Evolutionary conservation across 2,113 vertebrate genomes (phyloP).

Genomic region (Rhombomys opimus): DNA sequence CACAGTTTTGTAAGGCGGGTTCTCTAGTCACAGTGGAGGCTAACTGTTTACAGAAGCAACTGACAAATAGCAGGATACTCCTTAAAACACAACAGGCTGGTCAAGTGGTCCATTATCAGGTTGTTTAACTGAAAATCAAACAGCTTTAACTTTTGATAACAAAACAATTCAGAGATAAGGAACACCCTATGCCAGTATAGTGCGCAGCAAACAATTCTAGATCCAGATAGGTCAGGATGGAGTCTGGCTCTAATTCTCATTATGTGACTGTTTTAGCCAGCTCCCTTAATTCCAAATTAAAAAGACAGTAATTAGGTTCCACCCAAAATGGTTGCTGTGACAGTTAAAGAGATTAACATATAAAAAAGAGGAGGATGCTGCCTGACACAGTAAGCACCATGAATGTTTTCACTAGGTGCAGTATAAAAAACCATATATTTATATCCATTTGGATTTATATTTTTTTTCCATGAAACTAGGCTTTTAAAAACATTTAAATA

Average conservation of each 20-base stretch:
- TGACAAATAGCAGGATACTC: background rate
- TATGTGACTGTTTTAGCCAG: background rate
- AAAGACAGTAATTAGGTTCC: background rate
- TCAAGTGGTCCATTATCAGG: constrained; percentile 23
- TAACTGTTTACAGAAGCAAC: background rate
- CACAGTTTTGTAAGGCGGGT: background rate
- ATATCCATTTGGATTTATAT: background rate
- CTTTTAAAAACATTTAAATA: constrained; percentile 43
- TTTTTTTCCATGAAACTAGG: constrained; percentile 52
- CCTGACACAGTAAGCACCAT: background rate
- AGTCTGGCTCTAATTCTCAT: background rate
- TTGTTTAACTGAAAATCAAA: constrained; percentile 34
- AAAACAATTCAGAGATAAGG: constrained; percentile 13
- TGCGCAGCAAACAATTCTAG: background rate
- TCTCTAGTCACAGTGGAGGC: background rate
- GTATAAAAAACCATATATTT: background rate
- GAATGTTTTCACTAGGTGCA: background rate
- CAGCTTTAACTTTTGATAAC: constrained; percentile 41
- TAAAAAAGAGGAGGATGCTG: background rate
- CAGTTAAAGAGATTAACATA: background rate
- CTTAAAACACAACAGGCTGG: background rate
- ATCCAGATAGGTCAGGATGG: background rate
- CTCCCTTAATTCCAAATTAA: background rate
- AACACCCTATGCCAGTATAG: background rate
- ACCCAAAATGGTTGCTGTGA: background rate